A percentile compares a stretch with the other conserved stretches of the same genome.
These are phyloP conservation scores for Hyperoplus immaculatus DNA, from an alignment of 2,797 vertebrate species.

Conservation along the genomic window DNA sequence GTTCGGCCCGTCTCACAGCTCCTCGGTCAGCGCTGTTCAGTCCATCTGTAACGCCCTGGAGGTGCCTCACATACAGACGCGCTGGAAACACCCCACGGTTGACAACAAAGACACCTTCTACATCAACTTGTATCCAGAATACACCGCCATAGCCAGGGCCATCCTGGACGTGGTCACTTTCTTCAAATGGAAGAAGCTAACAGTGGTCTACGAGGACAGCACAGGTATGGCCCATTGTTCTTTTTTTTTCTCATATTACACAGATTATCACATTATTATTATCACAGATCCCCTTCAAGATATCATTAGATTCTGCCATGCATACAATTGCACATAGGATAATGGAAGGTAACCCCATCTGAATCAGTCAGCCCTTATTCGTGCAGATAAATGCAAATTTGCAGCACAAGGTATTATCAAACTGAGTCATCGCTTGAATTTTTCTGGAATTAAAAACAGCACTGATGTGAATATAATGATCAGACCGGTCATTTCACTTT, in stretches of 20 bases:
- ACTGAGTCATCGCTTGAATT: background rate
- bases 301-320: constrained; percentile 2
- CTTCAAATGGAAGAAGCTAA: constrained; percentile 95
- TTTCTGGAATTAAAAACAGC: background rate
- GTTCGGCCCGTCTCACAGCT: constrained; percentile 96
- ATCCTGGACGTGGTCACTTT: constrained; percentile 95
- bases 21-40: constrained; percentile 95
- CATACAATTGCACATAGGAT: background rate
- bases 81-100: constrained; percentile 95
- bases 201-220: constrained; percentile 97
- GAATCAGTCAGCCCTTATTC: constrained; percentile 1
- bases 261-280: background rate
- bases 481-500: background rate
- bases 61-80: constrained; percentile 97
- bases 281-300: background rate
- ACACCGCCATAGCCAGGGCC: constrained; percentile 93
- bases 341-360: background rate
- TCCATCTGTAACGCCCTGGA: constrained; percentile 98
- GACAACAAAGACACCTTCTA: constrained; percentile 96
- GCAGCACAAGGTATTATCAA: background rate
- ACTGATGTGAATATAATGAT: background rate
- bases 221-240: constrained; percentile 79
- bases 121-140: constrained; percentile 97
- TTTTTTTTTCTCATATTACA: background rate
- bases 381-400: background rate